Conservation (phyloP, 2,888 invertebrate genomes). For the Timandra comae region DNA sequence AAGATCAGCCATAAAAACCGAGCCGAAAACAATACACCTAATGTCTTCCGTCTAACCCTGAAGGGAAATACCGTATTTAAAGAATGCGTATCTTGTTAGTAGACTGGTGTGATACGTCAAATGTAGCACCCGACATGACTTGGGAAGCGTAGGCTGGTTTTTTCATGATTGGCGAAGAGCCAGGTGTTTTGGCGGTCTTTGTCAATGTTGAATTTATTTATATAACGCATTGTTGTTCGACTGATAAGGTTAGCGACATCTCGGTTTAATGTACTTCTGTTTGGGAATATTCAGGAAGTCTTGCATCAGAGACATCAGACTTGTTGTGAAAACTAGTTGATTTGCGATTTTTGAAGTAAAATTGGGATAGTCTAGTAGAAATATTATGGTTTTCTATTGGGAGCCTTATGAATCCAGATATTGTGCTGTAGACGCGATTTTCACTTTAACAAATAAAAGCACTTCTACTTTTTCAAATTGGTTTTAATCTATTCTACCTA, state of each 20-base stretch:
- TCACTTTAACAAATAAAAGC: not conserved
- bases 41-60: not conserved
- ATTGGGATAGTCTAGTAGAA: not conserved
- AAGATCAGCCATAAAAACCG: no score
- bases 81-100: not conserved
- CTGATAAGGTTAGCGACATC: conserved; percentile 53
- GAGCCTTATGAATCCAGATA: no score
- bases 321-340: conserved; percentile 4
- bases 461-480: not conserved
- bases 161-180: conserved; percentile 55
- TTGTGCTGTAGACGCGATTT: no score
- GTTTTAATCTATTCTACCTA: not conserved
- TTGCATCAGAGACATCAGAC: conserved; percentile 31
- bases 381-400: not conserved
- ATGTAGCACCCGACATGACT: conserved; percentile 36
- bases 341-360: no score
- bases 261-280: no score
- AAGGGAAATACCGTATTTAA: not conserved
- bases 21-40: no score
- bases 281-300: no score
- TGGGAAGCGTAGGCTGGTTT: conserved; percentile 51
- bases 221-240: conserved; percentile 54
- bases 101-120: conserved; percentile 28
- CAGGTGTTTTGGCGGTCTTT: conserved; percentile 75
- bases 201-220: conserved; percentile 77